Evolutionary conservation across 2,888 invertebrate genomes (phyloP), one percentile per base, ranked within the genome.

Genomic region (Lepetodrilus schrolli): DNA sequence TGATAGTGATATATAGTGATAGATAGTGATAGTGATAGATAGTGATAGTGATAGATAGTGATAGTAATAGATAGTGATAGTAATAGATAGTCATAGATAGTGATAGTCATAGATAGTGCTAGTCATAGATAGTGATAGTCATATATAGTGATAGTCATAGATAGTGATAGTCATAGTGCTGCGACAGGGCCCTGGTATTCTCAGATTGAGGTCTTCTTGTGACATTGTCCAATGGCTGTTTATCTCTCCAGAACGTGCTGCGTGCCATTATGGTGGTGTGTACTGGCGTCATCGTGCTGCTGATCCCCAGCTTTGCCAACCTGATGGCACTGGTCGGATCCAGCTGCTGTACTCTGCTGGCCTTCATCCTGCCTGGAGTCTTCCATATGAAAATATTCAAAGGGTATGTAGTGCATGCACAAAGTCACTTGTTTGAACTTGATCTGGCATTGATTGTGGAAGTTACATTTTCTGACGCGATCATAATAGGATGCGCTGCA

Each of bases 291-390:
- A 84, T 91, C n/a, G 91, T 91, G 66, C 74, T 89, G 70, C 81
- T 86, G 13, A 88, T 91, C 21, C 91, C 91, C 4, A 90, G 90
- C 82, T 91, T 91, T 85, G 90, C 90, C 48, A 89, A 90, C 74
- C 83, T 91, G 66, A 91, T 91, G 90, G 91, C 91, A 3, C 83
- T 91, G 36, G 88, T 91, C 17, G 91, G 91, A 10, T 90, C 91
- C 26, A 89, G 90, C 2, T 91, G 91, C 80, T 91, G 91, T 81
- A 91, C 90, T 0, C 82, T 91, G 72, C 82, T 91, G 74, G 91
- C 91, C 30, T 91, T 91, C 80, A 90, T 90, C 21, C 80, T 91
- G 37, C 91, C 91, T 0, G 91, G 90, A 8, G 68, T 89, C 8
- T 91, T 91, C 78, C 91, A 91, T 81, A 75, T 90, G 77, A 77